Conservation (phyloP, 1,140 invertebrate genomes). For the Drosophila triauraria region DNA sequence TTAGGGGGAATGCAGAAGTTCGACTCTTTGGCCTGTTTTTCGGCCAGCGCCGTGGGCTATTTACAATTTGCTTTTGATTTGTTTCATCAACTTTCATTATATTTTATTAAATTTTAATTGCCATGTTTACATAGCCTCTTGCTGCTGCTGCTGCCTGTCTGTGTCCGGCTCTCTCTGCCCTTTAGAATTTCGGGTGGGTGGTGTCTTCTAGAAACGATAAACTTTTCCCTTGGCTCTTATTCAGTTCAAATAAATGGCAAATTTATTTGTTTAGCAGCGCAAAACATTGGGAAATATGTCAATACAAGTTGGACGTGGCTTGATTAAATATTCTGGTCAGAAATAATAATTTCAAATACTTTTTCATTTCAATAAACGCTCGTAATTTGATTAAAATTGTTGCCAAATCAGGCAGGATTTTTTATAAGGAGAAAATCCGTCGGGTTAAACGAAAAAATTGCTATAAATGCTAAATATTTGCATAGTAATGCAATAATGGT, state of each 20-base stretch:
- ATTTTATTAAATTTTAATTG: conserved; percentile 74
- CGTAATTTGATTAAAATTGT: conserved; percentile 8
- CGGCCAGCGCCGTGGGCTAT: conserved; percentile 18
- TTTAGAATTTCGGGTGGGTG: neutral
- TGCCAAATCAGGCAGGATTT: neutral
- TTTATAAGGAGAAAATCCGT: neutral
- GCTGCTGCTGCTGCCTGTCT: conserved; percentile 12
- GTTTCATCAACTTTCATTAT: conserved; percentile 65
- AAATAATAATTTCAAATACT: conserved; percentile 7
- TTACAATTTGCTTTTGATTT: conserved; percentile 62
- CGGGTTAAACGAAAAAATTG: neutral
- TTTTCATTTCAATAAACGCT: conserved; percentile 3
- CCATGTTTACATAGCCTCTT: conserved; percentile 29
- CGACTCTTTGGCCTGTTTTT: conserved; percentile 14
- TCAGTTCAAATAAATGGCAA: conserved; percentile 1
- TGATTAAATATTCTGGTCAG: conserved; percentile 5
- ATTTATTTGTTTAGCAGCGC: conserved; percentile 8
- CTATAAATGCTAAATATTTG: conserved; percentile 7
- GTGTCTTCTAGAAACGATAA: neutral
- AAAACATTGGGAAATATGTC: neutral
- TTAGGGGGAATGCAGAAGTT: conserved; percentile 11
- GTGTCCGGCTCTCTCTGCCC: neutral
- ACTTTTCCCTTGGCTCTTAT: neutral
- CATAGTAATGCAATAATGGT: conserved; percentile 16
- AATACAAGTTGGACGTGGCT: conserved; percentile 7